Base-by-base conservation (phyloP, 2,797 vertebrate genomes). In the Oreortyx pictus region DNA sequence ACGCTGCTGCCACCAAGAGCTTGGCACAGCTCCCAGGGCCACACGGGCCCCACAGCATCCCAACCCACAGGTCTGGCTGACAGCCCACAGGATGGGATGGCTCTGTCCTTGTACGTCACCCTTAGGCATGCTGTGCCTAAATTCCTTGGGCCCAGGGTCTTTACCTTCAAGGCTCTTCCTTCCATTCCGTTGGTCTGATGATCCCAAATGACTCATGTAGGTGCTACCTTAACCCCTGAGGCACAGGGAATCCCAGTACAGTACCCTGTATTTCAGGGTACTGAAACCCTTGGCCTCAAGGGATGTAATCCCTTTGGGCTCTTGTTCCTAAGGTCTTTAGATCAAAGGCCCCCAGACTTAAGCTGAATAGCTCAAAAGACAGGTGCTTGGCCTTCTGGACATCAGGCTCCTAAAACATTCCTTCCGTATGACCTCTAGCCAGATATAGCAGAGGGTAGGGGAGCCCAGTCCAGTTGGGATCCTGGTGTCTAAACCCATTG, bases 21-120 rank as follows among this genome's bases (percentile, higher is more conserved):
- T 62, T 82, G 90, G 81, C 81, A 12, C 0, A 0, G 37, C 31
- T 56, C 78, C 78, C 88, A 66, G 39, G 18, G 23, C 43, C 37
- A 31, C 46, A 14, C 20, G 72, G 62, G 49, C 13, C 29, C 22
- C 18, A 7, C 46, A 76, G 39, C 37, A 18, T 56, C 29, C 23
- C 72, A 79, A 65, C 50, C 35, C 2, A 0, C 3, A 1, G 44
- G 43, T 29, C 52, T 88, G 81, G 24, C 75, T 59, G 19, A 11
- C 59, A 94, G 70, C 77, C 41, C 43, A 43, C 0, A 2, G n/a
- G 61, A 37, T 0, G 2, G n/a, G 61, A 12, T 0, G 0, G 33
- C 54, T 54, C 54, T 11, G 41, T 43, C 22, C 29, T 62, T 20
- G 29, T 33, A 52, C 33, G 25, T 3, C 20, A 54, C 59, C n/a